Base-by-base conservation (phyloP, 2,888 invertebrate genomes). In the Pseudococcus viburni region DNA sequence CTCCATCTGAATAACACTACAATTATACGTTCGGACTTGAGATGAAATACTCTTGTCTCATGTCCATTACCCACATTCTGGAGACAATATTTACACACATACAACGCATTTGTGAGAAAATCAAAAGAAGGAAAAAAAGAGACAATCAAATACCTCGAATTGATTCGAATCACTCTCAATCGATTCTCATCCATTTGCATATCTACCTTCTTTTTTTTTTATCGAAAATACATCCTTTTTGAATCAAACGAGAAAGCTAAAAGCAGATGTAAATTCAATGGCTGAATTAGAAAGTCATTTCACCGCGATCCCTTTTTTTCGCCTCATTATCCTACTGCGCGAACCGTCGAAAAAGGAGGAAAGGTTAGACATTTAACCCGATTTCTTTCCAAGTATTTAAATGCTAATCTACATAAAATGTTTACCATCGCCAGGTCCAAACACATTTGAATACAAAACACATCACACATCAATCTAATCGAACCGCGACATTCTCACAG, bases 181-280 rank as follows among this genome's bases (percentile, higher is more conserved):
- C 59, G 19, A 59, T 19, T 59, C 59, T 59, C 59, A 46, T 55
- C 5, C 55, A 59, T 5, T 19, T 59, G 8, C 9, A 59, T 19
- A 33, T 3, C 26, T 6, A 59, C 12, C 15, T 51, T 11, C 12
- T 3, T 3, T 15, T 51, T 12, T 51, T 5, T 5, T 17, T 17
- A 55, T 17, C 5, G 55, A 59, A 59, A 19, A 59, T 3, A 19
- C n/a, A 33, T 12, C 80, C 42, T 42, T 46, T 80, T 80, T n/a
- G 8, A 5, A 59, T 55, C 55, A 55, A 55, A 17, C 12, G 55
- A 68, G 68, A 68, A 68, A 68, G 68, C 26, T 17, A 9, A 59
- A 59, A 19, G 59, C 59, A 59, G 3, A 73, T 73, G 73, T 73
- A 33, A 73, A 73, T 73, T 33, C 73, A 73, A 59, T 59, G 19